These are phyloP conservation scores for Hemibagrus wyckioides DNA, from an alignment of 2,113 vertebrate genomes.

Conservation along the genomic window DNA sequence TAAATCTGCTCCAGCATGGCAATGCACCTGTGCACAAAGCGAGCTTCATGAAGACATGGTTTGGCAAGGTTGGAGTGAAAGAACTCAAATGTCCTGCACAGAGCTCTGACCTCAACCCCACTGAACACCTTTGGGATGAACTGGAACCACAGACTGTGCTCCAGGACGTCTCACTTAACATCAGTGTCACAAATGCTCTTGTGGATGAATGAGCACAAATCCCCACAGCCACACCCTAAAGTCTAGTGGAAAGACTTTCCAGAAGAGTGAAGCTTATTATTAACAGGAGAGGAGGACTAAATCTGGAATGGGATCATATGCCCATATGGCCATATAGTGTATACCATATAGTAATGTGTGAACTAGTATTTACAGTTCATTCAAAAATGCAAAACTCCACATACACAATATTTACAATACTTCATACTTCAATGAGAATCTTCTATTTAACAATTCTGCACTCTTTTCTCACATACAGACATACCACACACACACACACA, in stretches of 20 bases:
- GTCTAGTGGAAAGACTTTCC: not conserved
- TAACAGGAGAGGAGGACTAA: not conserved
- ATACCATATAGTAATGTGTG: not conserved
- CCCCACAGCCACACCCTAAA: not conserved
- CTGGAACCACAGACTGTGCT: not conserved
- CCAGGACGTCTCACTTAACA: not conserved
- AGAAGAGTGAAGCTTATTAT: not conserved
- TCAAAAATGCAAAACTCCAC: not conserved
- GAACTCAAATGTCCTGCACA: not conserved
- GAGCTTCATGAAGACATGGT: not conserved
- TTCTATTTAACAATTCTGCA: slow-evolving; percentile 11
- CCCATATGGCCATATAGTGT: not conserved
- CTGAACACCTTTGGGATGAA: not conserved
- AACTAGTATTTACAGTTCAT: slow-evolving; percentile 4
- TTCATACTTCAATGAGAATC: not conserved
- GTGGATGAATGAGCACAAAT: not conserved
- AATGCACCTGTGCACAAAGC: not conserved
- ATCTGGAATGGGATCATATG: not conserved
- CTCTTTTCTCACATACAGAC: not conserved
- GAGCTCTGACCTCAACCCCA: not conserved
- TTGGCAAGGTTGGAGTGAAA: not conserved
- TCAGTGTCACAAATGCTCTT: not conserved
- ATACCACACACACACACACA: not conserved
- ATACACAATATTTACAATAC: slow-evolving; percentile 25
- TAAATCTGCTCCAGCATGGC: not conserved